phyloP scores from a whole-genome alignment of 2,888 invertebrate species.

The Scaptomyza reducta region DNA sequence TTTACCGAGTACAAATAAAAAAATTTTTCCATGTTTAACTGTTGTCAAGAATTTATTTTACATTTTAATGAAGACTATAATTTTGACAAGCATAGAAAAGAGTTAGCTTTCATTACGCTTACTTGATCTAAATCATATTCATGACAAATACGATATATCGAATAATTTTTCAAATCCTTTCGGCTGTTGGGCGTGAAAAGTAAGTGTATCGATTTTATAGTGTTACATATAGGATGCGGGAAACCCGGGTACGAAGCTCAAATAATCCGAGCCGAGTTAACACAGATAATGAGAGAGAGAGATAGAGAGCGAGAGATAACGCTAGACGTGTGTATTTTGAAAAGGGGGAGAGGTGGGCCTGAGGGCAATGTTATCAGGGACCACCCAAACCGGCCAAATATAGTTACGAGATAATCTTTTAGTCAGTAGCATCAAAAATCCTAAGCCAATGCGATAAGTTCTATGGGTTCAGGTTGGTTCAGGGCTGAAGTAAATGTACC shows the following conservation, averaged over 20 bases:
- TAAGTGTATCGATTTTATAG: not conserved
- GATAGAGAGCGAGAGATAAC: slow-evolving; percentile 9
- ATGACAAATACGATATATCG: not conserved
- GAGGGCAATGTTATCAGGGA: slow-evolving; percentile 6
- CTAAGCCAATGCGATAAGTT: slow-evolving; percentile 14
- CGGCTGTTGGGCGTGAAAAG: no score
- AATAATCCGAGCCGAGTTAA: slow-evolving; percentile 2
- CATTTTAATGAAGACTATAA: not conserved
- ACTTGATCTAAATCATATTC: not conserved
- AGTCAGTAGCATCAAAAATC: not conserved
- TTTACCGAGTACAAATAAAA: no score
- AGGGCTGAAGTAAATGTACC: not conserved
- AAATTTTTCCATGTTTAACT: not conserved
- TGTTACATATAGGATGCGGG: slow-evolving; percentile 18
- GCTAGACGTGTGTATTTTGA: not conserved
- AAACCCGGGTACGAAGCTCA: slow-evolving; percentile 45
- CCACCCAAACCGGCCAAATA: slow-evolving; percentile 29
- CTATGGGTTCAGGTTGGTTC: not conserved
- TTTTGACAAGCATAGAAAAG: not conserved
- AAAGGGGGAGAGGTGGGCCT: not conserved
- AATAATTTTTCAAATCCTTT: not conserved
- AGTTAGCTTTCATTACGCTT: not conserved
- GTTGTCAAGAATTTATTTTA: slow-evolving; percentile 3
- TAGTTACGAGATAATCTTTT: slow-evolving; percentile 19
- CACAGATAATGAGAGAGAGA: no score